These are phyloP conservation scores for Myotis daubentonii DNA, from an alignment of 2,797 vertebrate species.

Conservation along the genomic window DNA sequence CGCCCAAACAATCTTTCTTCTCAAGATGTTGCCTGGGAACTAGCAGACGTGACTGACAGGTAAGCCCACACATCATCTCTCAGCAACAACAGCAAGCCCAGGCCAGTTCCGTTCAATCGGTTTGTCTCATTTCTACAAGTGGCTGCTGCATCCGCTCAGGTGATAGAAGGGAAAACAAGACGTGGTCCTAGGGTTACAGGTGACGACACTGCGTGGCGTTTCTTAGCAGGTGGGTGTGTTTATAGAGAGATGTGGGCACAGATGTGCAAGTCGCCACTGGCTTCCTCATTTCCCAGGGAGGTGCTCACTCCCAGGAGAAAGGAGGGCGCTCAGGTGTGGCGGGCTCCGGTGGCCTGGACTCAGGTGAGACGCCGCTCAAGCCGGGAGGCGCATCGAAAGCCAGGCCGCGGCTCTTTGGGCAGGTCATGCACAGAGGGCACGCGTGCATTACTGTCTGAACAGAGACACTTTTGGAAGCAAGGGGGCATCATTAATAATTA, in stretches of 20 bases:
- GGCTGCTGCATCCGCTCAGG: not conserved
- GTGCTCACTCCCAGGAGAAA: not conserved
- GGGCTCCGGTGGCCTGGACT: not conserved
- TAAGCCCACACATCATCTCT: not conserved
- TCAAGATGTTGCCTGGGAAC: not conserved
- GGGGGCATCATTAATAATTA: not conserved
- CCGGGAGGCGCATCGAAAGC: not conserved
- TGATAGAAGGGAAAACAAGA: not conserved
- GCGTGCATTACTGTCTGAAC: not conserved
- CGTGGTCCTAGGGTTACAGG: not conserved
- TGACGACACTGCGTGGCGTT: not conserved
- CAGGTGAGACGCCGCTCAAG: not conserved
- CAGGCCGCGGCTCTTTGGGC: not conserved
- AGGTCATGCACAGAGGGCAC: not conserved
- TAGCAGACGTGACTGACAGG: not conserved
- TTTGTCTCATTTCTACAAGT: not conserved
- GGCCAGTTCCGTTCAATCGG: not conserved
- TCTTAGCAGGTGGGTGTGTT: not conserved
- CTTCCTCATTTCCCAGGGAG: not conserved
- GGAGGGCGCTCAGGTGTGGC: not conserved
- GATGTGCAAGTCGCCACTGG: not conserved
- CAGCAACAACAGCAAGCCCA: not conserved
- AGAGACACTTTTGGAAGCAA: not conserved
- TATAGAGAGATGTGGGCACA: not conserved
- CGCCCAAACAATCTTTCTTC: not conserved